Evolutionary conservation across 1,140 invertebrate genomes (phyloP).

Genomic region (Telenomus remus): DNA sequence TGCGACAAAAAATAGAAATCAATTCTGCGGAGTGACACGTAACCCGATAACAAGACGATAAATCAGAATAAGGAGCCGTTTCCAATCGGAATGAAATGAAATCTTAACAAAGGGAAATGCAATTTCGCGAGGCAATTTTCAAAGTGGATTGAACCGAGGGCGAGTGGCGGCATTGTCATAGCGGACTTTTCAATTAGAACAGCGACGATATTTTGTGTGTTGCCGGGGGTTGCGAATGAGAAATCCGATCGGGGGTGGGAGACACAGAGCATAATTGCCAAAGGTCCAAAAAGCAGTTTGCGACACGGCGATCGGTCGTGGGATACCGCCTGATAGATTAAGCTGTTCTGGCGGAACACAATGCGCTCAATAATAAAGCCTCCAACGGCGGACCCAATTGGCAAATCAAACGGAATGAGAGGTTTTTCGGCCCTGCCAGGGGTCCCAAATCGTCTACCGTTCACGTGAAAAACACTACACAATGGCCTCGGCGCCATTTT

Average conservation of each 20-base stretch:
- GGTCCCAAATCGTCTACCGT: slow-evolving; percentile 41
- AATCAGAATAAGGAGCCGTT: not conserved
- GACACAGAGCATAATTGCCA: slow-evolving; percentile 37
- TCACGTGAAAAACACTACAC: slow-evolving; percentile 38
- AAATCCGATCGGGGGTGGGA: slow-evolving; percentile 36
- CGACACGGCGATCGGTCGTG: slow-evolving; percentile 46
- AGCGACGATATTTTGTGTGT: slow-evolving; percentile 18
- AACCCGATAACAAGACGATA: not conserved
- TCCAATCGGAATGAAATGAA: not conserved
- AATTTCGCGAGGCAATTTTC: slow-evolving; percentile 11
- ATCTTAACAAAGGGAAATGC: slow-evolving; percentile 1
- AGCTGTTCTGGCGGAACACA: slow-evolving; percentile 60
- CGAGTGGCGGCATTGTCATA: slow-evolving; percentile 16
- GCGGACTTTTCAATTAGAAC: slow-evolving; percentile 25
- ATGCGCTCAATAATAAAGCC: slow-evolving; percentile 61
- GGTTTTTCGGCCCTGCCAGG: slow-evolving; percentile 45
- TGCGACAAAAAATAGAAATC: not conserved
- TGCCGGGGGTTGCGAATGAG: slow-evolving; percentile 29
- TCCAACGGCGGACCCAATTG: slow-evolving; percentile 47
- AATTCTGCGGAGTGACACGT: not conserved
- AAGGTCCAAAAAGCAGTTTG: slow-evolving; percentile 46
- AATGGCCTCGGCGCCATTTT: slow-evolving; percentile 37
- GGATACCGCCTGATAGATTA: slow-evolving; percentile 58
- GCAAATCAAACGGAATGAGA: slow-evolving; percentile 66
- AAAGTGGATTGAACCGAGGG: slow-evolving; percentile 6